Evolutionary conservation across 2,797 vertebrate genomes (phyloP).

Genomic region (Cottoperca gobio): DNA sequence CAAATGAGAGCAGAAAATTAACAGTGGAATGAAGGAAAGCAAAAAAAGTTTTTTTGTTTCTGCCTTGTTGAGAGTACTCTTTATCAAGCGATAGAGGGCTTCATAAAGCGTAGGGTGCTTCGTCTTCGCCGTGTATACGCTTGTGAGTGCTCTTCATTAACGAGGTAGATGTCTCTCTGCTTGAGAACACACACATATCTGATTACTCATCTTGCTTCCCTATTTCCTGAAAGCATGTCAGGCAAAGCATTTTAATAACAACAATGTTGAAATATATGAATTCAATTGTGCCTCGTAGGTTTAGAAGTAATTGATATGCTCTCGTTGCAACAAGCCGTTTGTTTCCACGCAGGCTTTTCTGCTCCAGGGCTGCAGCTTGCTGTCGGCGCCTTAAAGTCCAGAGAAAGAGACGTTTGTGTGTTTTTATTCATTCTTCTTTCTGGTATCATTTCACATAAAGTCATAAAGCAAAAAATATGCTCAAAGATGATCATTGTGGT

Average conservation of each 20-base stretch:
- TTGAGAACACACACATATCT: constrained; percentile 67
- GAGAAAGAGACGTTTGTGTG: constrained; percentile 5
- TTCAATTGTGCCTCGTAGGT: constrained; percentile 4
- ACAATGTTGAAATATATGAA: constrained; percentile 12
- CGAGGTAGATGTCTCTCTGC: constrained; percentile 55
- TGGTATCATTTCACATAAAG: not conserved
- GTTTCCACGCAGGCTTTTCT: constrained; percentile 13
- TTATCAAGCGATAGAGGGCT: constrained; percentile 47
- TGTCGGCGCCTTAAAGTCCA: not conserved
- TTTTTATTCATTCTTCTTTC: not conserved
- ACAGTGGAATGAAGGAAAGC: constrained; percentile 67
- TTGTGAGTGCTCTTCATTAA: constrained; percentile 74
- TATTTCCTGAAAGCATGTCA: constrained; percentile 25
- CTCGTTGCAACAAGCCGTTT: too few species aligned
- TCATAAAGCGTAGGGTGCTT: constrained; percentile 53
- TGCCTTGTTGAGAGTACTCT: constrained; percentile 52
- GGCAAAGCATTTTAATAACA: constrained; percentile 27
- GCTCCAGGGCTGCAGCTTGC: constrained; percentile 1
- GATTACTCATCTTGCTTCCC: constrained; percentile 63
- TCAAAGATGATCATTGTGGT: not conserved
- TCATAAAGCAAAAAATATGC: not conserved
- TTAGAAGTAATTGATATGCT: too few species aligned
- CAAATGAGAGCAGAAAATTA: constrained; percentile 65
- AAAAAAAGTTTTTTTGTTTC: constrained; percentile 64
- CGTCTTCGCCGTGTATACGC: constrained; percentile 11